These are phyloP conservation scores for Pachydiplax longipennis DNA, from an alignment of 2,888 invertebrate genomes.

Conservation along the genomic window DNA sequence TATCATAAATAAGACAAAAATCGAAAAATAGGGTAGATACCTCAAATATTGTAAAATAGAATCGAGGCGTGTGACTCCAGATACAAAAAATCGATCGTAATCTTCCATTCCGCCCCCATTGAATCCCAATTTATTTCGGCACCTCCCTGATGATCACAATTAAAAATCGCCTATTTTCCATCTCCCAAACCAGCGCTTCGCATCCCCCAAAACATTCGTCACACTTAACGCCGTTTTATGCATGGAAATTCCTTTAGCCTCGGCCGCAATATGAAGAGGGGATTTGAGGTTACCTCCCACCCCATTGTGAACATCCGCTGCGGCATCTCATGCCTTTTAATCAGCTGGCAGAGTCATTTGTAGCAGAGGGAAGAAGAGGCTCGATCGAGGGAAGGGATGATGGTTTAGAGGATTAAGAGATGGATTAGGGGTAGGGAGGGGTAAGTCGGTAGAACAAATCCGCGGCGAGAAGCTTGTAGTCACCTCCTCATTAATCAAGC, in stretches of 20 bases:
- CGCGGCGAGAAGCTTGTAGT: neutral
- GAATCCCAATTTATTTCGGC: too few species aligned
- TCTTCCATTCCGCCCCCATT: too few species aligned
- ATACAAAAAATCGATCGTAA: too few species aligned
- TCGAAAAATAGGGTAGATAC: too few species aligned
- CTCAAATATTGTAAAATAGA: too few species aligned
- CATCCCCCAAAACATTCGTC: neutral
- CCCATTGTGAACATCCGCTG: neutral
- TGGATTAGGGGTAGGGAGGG: neutral
- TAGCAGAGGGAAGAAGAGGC: neutral
- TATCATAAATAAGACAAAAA: too few species aligned
- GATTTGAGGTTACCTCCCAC: neutral
- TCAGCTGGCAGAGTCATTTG: neutral
- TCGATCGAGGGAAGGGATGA: neutral
- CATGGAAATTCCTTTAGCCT: neutral
- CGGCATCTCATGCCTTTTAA: neutral
- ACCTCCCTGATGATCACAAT: too few species aligned
- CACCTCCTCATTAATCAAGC: conserved; percentile 29
- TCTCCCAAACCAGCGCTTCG: too few species aligned
- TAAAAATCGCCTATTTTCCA: too few species aligned
- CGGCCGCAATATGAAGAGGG: neutral
- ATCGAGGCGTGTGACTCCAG: too few species aligned
- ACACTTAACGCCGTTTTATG: neutral
- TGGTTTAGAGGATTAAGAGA: neutral
- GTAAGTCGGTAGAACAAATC: neutral